Evolutionary conservation across 2,797 vertebrate genomes (phyloP).

Genomic region (Tragopan temminckii): DNA sequence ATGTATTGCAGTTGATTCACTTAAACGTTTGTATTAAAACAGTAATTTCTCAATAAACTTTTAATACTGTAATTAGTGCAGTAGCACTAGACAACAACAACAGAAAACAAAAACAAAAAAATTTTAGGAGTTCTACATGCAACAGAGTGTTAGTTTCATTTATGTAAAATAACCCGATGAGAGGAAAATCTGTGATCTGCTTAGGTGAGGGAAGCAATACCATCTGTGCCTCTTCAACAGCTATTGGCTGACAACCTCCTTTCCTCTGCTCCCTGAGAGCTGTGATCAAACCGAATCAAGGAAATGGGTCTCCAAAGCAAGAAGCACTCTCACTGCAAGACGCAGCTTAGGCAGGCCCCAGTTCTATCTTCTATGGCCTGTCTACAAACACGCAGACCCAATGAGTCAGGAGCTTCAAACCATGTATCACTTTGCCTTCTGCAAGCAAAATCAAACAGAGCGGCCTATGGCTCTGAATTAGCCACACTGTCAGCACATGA

Average conservation of each 20-base stretch:
- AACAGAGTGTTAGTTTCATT: not conserved
- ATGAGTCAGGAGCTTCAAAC: not conserved
- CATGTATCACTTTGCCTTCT: not conserved
- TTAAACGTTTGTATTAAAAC: not conserved
- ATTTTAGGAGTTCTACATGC: not conserved
- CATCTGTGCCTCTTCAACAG: constrained; percentile 45
- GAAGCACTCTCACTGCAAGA: not conserved
- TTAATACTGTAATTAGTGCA: not conserved
- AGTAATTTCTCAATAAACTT: not conserved
- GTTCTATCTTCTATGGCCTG: not conserved
- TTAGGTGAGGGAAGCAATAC: constrained; percentile 16
- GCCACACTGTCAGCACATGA: not conserved
- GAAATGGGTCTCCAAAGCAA: not conserved
- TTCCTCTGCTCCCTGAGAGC: not conserved
- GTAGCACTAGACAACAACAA: not conserved
- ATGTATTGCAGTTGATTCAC: not conserved
- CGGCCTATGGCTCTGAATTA: not conserved
- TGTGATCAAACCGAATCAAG: not conserved
- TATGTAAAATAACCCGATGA: not conserved
- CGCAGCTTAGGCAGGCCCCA: not conserved
- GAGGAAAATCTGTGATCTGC: constrained; percentile 4
- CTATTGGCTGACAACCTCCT: not conserved
- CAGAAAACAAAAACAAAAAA: not conserved
- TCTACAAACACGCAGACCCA: not conserved
- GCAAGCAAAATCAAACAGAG: not conserved